phyloP scores from a whole-genome alignment of 1,140 invertebrate genomes.

The Eriocheir sinensis region DNA sequence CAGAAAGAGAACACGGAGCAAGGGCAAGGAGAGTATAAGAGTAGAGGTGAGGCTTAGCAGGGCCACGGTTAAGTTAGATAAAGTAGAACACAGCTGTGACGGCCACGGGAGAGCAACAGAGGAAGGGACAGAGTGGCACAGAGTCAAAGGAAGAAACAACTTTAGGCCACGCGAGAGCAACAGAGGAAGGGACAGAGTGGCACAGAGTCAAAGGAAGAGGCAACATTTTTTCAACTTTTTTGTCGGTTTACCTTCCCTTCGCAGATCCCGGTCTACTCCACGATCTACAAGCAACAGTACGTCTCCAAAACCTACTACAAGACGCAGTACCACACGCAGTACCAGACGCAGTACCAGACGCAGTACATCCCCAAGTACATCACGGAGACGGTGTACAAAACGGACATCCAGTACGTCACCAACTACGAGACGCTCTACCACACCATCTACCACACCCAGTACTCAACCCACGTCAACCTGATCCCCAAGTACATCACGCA shows the following conservation, averaged over 20 bases:
- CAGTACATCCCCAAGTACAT: constrained; percentile 70
- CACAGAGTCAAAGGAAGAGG: neutral
- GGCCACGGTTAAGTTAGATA: no score
- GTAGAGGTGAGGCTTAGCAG: no score
- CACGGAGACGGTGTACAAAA: constrained; percentile 60
- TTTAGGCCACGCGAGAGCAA: neutral
- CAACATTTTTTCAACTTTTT: neutral
- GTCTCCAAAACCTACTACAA: constrained; percentile 58
- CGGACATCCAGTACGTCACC: constrained; percentile 60
- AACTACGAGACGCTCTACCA: constrained; percentile 59
- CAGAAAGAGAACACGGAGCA: no score
- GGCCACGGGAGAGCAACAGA: neutral
- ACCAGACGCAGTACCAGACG: constrained; percentile 55
- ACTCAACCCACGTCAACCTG: constrained; percentile 47
- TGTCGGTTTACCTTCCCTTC: neutral
- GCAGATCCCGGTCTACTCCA: constrained; percentile 62
- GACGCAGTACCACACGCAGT: constrained; percentile 64
- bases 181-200: neutral
- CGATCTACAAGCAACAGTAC: constrained; percentile 67
- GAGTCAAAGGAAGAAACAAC: neutral
- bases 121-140: neutral
- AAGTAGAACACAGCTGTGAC: no score
- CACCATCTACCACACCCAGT: constrained; percentile 54
- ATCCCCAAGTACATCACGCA: constrained; percentile 59
- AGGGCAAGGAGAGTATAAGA: no score